These are phyloP conservation scores for Sinella curviseta DNA, from an alignment of 1,140 invertebrate species.

Conservation along the genomic window DNA sequence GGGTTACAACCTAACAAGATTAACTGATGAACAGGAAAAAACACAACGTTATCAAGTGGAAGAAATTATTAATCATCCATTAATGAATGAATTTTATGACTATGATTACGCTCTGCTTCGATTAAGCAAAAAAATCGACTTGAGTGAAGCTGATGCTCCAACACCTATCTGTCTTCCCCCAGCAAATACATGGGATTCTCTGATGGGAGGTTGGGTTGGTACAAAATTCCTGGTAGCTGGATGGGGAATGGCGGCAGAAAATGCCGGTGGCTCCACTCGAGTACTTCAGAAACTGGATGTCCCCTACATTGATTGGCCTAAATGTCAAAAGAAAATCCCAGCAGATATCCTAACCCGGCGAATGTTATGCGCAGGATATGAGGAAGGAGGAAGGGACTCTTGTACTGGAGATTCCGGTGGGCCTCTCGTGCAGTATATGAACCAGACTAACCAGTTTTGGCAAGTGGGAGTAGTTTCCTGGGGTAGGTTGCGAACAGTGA, in stretches of 20 bases:
- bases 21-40: slow-evolving; percentile 31
- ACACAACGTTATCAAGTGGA: slow-evolving; percentile 29
- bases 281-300: slow-evolving; percentile 39
- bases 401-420: slow-evolving; percentile 57
- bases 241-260: slow-evolving; percentile 12
- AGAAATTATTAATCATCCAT: slow-evolving; percentile 33
- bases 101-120: slow-evolving; percentile 13
- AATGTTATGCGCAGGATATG: slow-evolving; percentile 55
- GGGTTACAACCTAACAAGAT: background rate
- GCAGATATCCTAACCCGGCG: slow-evolving; percentile 37
- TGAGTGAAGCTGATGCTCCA: background rate
- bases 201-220: background rate
- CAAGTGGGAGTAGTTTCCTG: slow-evolving; percentile 55
- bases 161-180: slow-evolving; percentile 22
- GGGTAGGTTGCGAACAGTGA: slow-evolving; percentile 50
- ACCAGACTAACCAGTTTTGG: slow-evolving; percentile 48
- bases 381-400: slow-evolving; percentile 53
- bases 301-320: slow-evolving; percentile 32
- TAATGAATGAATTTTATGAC: slow-evolving; percentile 23
- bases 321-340: slow-evolving; percentile 40
- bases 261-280: slow-evolving; percentile 16
- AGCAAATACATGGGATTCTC: background rate
- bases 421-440: slow-evolving; percentile 51
- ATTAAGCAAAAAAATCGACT: slow-evolving; percentile 1
- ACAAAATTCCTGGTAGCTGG: slow-evolving; percentile 34